phyloP scores from a whole-genome alignment of 2,113 vertebrate species.

The Pachycephala philippinensis region DNA sequence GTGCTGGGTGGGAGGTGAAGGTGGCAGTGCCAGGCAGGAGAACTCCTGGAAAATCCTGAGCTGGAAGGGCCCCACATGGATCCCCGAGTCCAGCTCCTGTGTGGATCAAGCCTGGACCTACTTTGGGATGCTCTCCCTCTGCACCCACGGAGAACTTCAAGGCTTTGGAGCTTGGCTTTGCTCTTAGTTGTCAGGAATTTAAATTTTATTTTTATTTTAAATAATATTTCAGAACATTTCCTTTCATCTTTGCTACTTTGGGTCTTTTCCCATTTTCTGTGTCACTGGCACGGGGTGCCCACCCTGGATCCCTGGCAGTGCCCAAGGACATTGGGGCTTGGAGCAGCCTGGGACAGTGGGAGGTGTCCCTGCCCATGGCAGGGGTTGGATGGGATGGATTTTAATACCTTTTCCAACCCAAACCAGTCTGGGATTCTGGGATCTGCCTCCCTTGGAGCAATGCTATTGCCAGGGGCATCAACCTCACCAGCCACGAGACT shows the following conservation, averaged over 20 bases:
- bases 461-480: accelerated
- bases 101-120: accelerated
- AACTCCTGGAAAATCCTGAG: not conserved
- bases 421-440: not conserved
- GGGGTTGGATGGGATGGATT: not conserved
- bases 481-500: accelerated
- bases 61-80: not conserved
- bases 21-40: not conserved
- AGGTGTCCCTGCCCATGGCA: not conserved
- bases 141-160: accelerated
- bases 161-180: not conserved
- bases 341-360: not conserved
- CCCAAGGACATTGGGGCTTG: not conserved
- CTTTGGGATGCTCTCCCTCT: accelerated
- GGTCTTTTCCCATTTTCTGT: not conserved
- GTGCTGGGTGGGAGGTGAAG: accelerated
- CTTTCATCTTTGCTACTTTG: not conserved
- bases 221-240: not conserved
- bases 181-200: not conserved
- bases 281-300: not conserved
- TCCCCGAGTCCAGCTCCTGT: not conserved
- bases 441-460: not conserved
- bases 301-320: not conserved
- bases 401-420: not conserved
- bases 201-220: not conserved